Percentiles rank a stretch among this genome's conserved stretches.
Conservation (phyloP, 35 echinoderm and acorn worm genomes). For the Holothuria glaberrima region DNA sequence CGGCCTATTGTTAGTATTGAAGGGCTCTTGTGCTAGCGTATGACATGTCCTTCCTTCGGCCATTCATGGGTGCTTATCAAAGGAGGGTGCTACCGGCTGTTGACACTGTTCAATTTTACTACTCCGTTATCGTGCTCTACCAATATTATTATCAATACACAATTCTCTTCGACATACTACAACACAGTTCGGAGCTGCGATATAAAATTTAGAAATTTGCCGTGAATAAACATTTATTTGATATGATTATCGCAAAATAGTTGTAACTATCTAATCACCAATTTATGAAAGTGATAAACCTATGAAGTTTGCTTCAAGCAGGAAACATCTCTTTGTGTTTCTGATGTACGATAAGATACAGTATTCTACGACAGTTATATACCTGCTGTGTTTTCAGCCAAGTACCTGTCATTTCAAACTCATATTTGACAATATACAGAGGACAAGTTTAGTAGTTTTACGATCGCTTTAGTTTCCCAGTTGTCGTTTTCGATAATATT, state of each 20-base stretch:
- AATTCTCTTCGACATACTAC: too few relatives aligned
- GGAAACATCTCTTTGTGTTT: slow-evolving; percentile 28
- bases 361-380: neutral
- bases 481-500: too few relatives aligned
- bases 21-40: too few relatives aligned
- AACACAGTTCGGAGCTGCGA: too few relatives aligned
- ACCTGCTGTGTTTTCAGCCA: too few relatives aligned
- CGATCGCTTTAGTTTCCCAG: too few relatives aligned
- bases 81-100: slow-evolving; percentile 18
- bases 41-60: neutral
- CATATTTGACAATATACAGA: too few relatives aligned
- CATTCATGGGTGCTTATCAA: neutral
- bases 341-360: slow-evolving; percentile 27
- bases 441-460: too few relatives aligned
- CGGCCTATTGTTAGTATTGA: too few relatives aligned
- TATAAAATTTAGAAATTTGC: neutral
- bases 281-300: slow-evolving; percentile 49
- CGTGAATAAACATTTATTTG: slow-evolving; percentile 45
- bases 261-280: slow-evolving; percentile 32
- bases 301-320: neutral
- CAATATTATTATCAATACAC: slow-evolving; percentile 49
- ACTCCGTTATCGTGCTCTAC: slow-evolving; percentile 22
- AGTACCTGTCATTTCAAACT: too few relatives aligned
- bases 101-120: slow-evolving; percentile 25
- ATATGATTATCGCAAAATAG: slow-evolving; percentile 40